Evolutionary conservation across 92 coral and sea anemone species (phyloP).

Genomic region (Bergia sp.): DNA sequence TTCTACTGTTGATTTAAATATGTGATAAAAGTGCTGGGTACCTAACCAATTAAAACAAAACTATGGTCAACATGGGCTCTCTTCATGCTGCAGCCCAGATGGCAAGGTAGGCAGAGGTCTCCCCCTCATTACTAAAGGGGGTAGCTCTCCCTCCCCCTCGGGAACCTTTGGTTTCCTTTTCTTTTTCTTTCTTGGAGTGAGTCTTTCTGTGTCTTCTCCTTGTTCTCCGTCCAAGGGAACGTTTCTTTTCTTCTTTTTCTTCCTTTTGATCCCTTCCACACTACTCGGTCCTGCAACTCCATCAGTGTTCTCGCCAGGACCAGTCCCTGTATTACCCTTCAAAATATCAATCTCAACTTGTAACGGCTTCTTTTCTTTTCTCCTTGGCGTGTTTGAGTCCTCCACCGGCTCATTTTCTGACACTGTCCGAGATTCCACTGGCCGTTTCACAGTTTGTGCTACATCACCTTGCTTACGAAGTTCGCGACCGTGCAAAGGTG

Average conservation of each 20-base stretch:
- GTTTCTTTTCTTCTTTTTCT: slow-evolving; percentile 36
- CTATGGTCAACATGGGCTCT: neutral
- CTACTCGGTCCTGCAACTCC: neutral
- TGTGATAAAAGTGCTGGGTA: neutral
- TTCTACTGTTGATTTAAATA: neutral
- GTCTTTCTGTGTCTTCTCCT: slow-evolving; percentile 23
- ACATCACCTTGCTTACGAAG: neutral
- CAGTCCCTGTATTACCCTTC: slow-evolving; percentile 8
- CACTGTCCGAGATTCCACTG: neutral
- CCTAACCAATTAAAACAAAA: neutral
- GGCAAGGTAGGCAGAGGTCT: slow-evolving; percentile 37
- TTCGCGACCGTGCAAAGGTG: neutral
- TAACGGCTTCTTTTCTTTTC: neutral
- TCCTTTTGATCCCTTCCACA: neutral
- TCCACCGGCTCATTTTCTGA: neutral
- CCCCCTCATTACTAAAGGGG: slow-evolving; percentile 29
- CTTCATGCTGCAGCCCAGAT: neutral
- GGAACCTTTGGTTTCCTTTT: slow-evolving; percentile 23
- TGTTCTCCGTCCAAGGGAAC: slow-evolving; percentile 27
- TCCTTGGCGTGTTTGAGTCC: neutral
- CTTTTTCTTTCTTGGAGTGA: slow-evolving; percentile 34
- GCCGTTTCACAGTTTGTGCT: neutral
- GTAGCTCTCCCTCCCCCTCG: slow-evolving; percentile 21
- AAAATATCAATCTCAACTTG: slow-evolving; percentile 27
- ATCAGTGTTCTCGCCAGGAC: neutral